Evolutionary conservation across 2,888 invertebrate species (phyloP).

Genomic region (Cataglyphis cursor): DNA sequence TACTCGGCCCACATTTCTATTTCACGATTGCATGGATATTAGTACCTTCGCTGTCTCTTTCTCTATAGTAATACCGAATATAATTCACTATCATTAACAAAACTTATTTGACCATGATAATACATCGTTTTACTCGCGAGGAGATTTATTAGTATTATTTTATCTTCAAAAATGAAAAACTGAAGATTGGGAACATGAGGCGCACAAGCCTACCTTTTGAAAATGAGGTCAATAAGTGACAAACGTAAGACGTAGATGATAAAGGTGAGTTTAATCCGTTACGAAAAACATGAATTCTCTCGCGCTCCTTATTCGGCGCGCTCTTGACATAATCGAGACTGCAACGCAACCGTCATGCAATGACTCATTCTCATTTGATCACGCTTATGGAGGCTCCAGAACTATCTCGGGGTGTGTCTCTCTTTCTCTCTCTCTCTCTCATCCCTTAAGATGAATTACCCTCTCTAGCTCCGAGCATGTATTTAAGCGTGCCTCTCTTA

Average conservation of each 20-base stretch:
- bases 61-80: background rate
- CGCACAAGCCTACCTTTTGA: background rate
- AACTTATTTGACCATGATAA: background rate
- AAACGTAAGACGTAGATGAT: background rate
- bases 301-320: conserved; percentile 73
- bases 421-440: conserved; percentile 10
- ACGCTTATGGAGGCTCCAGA: conserved; percentile 47
- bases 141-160: conserved; percentile 1
- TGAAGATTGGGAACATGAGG: background rate
- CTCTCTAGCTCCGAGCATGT: background rate
- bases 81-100: background rate
- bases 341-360: conserved; percentile 49
- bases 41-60: background rate
- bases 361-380: conserved; percentile 72
- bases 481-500: conserved; percentile 7
- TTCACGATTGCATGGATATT: background rate
- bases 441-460: conserved; percentile 19
- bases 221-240: conserved; percentile 2
- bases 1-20: background rate
- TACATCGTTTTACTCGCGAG: background rate
- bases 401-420: conserved; percentile 65
- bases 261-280: conserved; percentile 56
- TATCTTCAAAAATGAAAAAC: background rate
- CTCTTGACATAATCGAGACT: conserved; percentile 70
- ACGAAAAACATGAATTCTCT: conserved; percentile 61